Base-by-base conservation (phyloP, 2,113 vertebrate species). In the Hippopotamus amphibius region DNA sequence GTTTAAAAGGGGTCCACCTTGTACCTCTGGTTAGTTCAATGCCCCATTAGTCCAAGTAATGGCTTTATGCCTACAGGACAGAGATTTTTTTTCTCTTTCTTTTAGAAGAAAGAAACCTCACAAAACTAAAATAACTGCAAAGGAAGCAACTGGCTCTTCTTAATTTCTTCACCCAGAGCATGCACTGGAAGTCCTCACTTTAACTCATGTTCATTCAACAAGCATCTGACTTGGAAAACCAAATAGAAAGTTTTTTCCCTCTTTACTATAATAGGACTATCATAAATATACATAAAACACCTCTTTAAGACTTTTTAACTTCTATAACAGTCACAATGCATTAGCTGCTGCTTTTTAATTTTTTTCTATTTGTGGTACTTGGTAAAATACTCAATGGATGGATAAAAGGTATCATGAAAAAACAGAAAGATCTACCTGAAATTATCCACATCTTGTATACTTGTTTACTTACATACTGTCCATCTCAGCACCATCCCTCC, bases 21-120 rank as follows among this genome's bases (percentile, higher is more conserved):
- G 63, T 96, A 98, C 95, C 97, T 97, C 90, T 46, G 83, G 98
- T 98, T 98, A 98, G 96, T 95, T 97, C 94, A 82, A 97, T 96
- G 97, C 97, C 97, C 98, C 98, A 99, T 98, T 98, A 99, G 98
- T 97, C 97, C 69, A 50, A 97, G 92, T 98, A 98, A 99, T 97
- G 97, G 97, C 84, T 98, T 98, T 97, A 95, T 96, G 97, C 95
- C 97, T 97, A 96, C 87, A 93, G 96, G 96, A 95, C 59, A 97
- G 91, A 84, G 57, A 46, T 11, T 33, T 79, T 65, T 87, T 50
- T 85, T 0, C 79, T 93, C 83, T 76, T 81, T 87, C 98, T 96
- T 95, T 96, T 61, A 66, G 48, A 94, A 46, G 90, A 94, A 92
- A 96, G 94, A 63, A 96, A 66, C 1, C 26, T 65, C 46, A 95